Evolutionary conservation across 2,888 invertebrate genomes (phyloP).

Genomic region (Orchesellides sinensis): DNA sequence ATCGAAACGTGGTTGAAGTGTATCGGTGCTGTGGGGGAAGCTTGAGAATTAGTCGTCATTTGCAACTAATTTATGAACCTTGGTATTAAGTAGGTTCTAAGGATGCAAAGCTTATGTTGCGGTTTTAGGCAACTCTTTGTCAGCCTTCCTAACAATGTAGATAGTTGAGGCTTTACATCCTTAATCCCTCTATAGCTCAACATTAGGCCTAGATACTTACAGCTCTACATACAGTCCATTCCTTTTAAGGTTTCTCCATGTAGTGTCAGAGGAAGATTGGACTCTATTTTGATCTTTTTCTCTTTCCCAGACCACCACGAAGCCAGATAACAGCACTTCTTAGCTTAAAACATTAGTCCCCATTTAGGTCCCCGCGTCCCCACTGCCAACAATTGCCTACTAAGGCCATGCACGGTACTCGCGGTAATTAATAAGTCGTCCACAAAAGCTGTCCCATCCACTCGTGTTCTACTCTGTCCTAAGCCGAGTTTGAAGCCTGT

Average conservation of each 20-base stretch:
- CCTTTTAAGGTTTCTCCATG: neutral
- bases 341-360: neutral
- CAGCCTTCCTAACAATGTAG: neutral
- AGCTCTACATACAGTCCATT: neutral
- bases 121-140: neutral
- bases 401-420: neutral
- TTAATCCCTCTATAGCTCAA: neutral
- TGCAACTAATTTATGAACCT: neutral
- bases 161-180: neutral
- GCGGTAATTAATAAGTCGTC: conserved; percentile 23
- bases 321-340: neutral
- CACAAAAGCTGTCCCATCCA: conserved; percentile 28
- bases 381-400: neutral
- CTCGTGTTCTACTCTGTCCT: neutral
- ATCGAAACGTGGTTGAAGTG: neutral
- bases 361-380: neutral
- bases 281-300: neutral
- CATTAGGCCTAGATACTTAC: conserved; percentile 13
- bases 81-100: conserved; percentile 11
- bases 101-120: conserved; percentile 10
- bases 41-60: neutral
- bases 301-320: neutral
- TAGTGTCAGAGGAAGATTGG: neutral
- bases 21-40: neutral
- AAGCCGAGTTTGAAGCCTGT: neutral